phyloP scores from a whole-genome alignment of 23 tunicate species.

The Clavelina lepadiformis region DNA sequence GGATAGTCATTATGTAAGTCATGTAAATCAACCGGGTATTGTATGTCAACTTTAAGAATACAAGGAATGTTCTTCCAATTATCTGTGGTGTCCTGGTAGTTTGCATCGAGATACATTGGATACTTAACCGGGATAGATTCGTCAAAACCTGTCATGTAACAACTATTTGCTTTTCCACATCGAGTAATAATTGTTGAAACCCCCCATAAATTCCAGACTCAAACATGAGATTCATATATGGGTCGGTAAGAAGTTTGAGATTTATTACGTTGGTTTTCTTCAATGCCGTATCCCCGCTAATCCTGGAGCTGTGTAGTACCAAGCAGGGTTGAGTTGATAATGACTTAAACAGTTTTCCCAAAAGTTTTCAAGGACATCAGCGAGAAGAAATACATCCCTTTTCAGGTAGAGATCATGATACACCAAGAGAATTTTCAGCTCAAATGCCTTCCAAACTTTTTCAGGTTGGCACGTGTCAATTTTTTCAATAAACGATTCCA shows the following conservation, averaged over 20 bases:
- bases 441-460: background rate
- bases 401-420: background rate
- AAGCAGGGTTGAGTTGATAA: background rate
- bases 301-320: constrained; percentile 1
- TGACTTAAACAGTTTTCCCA: too few relatives aligned
- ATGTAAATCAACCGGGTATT: background rate
- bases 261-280: background rate
- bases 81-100: background rate
- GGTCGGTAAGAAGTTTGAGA: background rate
- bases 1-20: background rate
- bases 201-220: background rate
- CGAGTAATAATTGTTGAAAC: background rate
- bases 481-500: background rate
- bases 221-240: background rate
- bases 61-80: background rate
- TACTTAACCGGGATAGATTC: background rate
- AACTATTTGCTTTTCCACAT: background rate
- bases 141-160: background rate
- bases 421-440: background rate
- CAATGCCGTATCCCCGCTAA: background rate
- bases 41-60: background rate
- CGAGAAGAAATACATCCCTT: background rate
- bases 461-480: background rate
- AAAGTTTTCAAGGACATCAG: background rate
- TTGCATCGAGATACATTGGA: background rate